Evolutionary conservation across 2,113 vertebrate species (phyloP).

Genomic region (Himantopus leucocephalus): DNA sequence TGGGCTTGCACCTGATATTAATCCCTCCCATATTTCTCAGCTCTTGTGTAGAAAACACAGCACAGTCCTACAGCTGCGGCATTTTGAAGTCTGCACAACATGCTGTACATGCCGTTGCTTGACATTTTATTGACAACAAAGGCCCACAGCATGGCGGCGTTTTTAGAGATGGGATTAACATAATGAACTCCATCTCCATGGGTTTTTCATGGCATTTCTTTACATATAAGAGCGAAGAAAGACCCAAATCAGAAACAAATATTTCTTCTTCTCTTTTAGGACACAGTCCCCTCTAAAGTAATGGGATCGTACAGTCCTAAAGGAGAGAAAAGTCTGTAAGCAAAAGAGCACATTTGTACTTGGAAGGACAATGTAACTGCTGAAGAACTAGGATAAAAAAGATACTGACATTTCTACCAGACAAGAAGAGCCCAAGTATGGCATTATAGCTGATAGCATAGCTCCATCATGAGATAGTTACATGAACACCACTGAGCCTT

Average conservation of each 20-base stretch:
- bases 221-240: background rate
- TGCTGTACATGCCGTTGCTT: slow-evolving; percentile 23
- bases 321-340: background rate
- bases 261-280: background rate
- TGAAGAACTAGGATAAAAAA: background rate
- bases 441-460: background rate
- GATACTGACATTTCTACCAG: background rate
- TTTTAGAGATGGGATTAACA: slow-evolving; percentile 55
- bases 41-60: background rate
- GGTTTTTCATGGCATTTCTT: slow-evolving; percentile 30
- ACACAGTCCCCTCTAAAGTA: background rate
- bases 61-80: background rate
- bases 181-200: slow-evolving; percentile 37
- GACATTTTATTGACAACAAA: slow-evolving; percentile 62
- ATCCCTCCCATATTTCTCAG: slow-evolving; percentile 19
- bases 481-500: background rate
- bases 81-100: slow-evolving; percentile 14
- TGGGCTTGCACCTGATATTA: background rate
- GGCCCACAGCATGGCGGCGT: background rate
- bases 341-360: background rate
- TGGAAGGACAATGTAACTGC: background rate
- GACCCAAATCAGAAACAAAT: background rate
- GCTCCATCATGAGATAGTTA: background rate
- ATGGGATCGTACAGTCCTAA: background rate
- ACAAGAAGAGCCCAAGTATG: background rate